phyloP scores from a whole-genome alignment of 2,113 vertebrate species.

The Odocoileus virginianus region DNA sequence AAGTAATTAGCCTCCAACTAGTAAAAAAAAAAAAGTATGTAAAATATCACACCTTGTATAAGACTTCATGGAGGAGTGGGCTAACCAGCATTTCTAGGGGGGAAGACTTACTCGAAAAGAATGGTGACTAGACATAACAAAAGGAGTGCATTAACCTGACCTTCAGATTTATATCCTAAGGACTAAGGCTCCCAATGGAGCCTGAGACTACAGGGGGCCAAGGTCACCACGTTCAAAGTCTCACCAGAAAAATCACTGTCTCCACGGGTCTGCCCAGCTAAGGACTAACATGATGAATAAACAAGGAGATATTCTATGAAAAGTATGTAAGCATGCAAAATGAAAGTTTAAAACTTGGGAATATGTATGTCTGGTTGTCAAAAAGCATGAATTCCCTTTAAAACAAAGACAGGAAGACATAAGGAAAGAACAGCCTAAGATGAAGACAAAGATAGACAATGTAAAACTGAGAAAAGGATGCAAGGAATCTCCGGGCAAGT shows the following conservation, averaged over 20 bases:
- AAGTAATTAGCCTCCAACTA: too few relatives aligned
- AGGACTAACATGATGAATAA: neutral
- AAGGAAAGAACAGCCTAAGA: neutral
- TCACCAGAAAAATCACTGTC: neutral
- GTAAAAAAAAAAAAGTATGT: too few relatives aligned
- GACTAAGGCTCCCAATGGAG: neutral
- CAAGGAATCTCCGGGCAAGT: neutral
- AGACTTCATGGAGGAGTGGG: neutral
- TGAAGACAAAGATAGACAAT: neutral
- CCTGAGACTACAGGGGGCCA: neutral
- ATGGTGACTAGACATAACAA: neutral
- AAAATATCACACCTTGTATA: neutral
- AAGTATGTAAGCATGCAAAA: neutral
- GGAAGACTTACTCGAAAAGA: neutral
- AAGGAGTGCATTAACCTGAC: neutral
- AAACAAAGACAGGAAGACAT: neutral
- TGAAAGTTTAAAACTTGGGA: neutral
- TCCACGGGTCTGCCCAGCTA: too few relatives aligned
- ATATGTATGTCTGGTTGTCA: neutral
- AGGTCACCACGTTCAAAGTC: neutral
- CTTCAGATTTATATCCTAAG: neutral
- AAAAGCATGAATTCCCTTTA: neutral
- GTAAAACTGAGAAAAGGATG: neutral
- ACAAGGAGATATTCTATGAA: neutral
- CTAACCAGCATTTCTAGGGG: neutral